These are phyloP conservation scores for Stenchaetothrips biformis DNA, from an alignment of 2,888 invertebrate genomes.

Conservation along the genomic window DNA sequence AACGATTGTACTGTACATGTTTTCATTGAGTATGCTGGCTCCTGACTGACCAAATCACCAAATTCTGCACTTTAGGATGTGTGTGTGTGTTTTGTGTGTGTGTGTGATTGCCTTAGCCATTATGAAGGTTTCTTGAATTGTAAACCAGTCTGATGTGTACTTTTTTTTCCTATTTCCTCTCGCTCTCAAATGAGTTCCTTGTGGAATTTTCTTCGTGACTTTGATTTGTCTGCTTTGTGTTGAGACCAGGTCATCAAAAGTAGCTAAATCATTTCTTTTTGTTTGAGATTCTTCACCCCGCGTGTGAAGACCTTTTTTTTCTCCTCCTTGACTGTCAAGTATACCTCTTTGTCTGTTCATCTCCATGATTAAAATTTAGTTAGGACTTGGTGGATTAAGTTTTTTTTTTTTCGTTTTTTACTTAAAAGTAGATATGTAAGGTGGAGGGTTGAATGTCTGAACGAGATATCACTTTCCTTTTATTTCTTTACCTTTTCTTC, in stretches of 20 bases:
- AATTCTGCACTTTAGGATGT: conserved; percentile 36
- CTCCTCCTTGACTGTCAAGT: no score
- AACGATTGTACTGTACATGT: conserved; percentile 36
- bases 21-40: conserved; percentile 34
- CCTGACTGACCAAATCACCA: conserved; percentile 35
- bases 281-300: no score
- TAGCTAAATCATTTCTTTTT: no score
- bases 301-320: no score
- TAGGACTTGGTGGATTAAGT: no score
- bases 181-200: conserved; percentile 26
- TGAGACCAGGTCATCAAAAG: conserved; percentile 27
- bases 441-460: no score
- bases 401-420: no score
- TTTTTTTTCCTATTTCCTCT: conserved; percentile 18
- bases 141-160: background rate
- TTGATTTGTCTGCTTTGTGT: conserved; percentile 29
- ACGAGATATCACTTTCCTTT: no score
- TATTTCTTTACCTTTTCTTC: background rate
- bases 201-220: conserved; percentile 27
- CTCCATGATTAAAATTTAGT: no score
- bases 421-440: no score
- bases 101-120: background rate
- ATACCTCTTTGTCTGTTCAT: no score
- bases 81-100: conserved; percentile 14
- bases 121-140: background rate